phyloP scores from a whole-genome alignment of 2,113 vertebrate genomes.

The Prietella phreatophila region DNA sequence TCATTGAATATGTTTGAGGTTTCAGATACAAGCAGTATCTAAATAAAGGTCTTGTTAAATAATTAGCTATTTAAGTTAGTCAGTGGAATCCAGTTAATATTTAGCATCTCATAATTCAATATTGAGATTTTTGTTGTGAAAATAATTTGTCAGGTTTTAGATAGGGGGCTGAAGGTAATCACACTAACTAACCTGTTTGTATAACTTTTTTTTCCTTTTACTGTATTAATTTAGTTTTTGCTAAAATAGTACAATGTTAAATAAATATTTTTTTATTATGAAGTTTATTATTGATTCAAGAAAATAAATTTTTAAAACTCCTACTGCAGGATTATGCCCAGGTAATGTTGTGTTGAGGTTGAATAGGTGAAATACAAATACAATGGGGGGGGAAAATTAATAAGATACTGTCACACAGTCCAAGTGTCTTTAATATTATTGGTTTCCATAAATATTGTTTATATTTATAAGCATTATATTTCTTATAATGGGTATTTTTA shows the following conservation, averaged over 20 bases:
- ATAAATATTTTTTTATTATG: neutral
- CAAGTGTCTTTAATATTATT: neutral
- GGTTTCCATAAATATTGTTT: neutral
- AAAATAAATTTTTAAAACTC: neutral
- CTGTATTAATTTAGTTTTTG: neutral
- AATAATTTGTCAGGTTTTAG: neutral
- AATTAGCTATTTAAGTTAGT: neutral
- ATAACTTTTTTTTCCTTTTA: neutral
- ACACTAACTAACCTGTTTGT: neutral
- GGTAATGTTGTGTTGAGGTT: neutral
- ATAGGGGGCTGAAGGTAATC: neutral
- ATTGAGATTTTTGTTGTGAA: neutral
- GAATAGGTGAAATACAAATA: neutral
- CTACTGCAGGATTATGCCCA: neutral
- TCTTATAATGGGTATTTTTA: neutral
- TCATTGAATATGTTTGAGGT: neutral
- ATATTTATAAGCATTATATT: neutral
- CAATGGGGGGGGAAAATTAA: too few species aligned
- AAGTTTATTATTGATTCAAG: neutral
- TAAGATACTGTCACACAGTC: too few species aligned
- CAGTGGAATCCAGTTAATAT: neutral
- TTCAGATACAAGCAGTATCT: neutral
- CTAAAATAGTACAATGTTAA: neutral
- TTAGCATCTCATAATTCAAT: neutral
- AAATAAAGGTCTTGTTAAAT: neutral